A percentile compares a stretch with the other conserved stretches of the same genome.
These are phyloP conservation scores for Coregonus suidteri DNA, from an alignment of 2,797 vertebrate species.

Conservation along the genomic window DNA sequence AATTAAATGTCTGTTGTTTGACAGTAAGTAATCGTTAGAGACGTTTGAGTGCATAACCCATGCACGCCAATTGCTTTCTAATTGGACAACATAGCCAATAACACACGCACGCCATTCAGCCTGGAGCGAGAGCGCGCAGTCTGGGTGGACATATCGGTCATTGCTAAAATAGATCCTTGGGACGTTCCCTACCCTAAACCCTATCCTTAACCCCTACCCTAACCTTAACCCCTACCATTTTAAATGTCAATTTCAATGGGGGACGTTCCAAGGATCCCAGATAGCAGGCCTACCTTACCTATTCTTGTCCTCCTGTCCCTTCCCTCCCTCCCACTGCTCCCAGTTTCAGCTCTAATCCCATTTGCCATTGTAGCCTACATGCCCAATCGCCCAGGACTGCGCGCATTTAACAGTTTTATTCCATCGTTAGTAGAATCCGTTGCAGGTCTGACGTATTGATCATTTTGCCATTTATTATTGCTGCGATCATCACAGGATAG, in stretches of 20 bases:
- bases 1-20: background rate
- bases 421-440: constrained; percentile 83
- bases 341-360: constrained; percentile 78
- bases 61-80: constrained; percentile 77
- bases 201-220: no score
- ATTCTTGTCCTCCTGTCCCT: constrained; percentile 63
- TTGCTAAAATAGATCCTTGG: no score
- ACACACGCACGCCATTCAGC: constrained; percentile 69
- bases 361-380: constrained; percentile 80
- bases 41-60: constrained; percentile 39
- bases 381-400: constrained; percentile 83
- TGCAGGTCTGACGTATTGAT: constrained; percentile 77
- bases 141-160: constrained; percentile 49
- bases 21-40: background rate
- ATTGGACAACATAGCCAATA: constrained; percentile 86
- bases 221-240: no score
- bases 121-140: constrained; percentile 76
- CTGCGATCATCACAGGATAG: constrained; percentile 34
- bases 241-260: no score
- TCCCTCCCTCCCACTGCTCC: constrained; percentile 25
- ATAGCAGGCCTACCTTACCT: background rate
- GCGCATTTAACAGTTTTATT: constrained; percentile 85
- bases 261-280: no score
- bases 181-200: no score
- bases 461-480: constrained; percentile 34